A percentile compares a stretch with the other conserved stretches of the same genome.
These are phyloP conservation scores for Podocnemis expansa DNA, from an alignment of 2,113 vertebrate species.

Conservation along the genomic window DNA sequence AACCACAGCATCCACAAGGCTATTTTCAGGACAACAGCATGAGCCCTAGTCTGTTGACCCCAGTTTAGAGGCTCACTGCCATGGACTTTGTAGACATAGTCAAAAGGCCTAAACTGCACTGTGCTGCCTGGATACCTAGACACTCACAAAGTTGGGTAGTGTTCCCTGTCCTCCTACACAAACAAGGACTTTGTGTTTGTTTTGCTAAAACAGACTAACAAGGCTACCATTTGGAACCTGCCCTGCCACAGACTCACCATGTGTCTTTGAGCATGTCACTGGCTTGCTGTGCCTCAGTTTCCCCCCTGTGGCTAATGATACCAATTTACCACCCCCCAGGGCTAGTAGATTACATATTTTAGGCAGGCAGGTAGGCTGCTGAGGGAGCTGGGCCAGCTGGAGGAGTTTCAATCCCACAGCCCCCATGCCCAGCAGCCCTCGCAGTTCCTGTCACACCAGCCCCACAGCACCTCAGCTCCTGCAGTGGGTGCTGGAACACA, in stretches of 20 bases:
- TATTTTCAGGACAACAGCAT: background rate
- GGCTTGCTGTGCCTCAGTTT: conserved; percentile 26
- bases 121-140: rapidly evolving
- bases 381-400: background rate
- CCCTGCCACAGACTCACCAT: background rate
- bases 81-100: background rate
- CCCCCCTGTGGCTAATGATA: rapidly evolving
- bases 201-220: too few species aligned
- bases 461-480: background rate
- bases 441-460: background rate
- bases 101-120: background rate
- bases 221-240: too few species aligned
- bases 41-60: too few species aligned
- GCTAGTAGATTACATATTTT: background rate
- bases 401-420: background rate
- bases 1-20: background rate
- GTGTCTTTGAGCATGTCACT: background rate
- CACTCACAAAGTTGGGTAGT: rapidly evolving
- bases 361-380: background rate
- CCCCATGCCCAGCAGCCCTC: background rate
- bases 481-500: background rate
- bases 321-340: background rate
- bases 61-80: background rate
- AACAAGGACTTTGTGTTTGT: too few species aligned
- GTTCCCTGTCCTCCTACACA: background rate